Conservation (phyloP, 2,888 invertebrate species). For the Diarsia dahlii region DNA sequence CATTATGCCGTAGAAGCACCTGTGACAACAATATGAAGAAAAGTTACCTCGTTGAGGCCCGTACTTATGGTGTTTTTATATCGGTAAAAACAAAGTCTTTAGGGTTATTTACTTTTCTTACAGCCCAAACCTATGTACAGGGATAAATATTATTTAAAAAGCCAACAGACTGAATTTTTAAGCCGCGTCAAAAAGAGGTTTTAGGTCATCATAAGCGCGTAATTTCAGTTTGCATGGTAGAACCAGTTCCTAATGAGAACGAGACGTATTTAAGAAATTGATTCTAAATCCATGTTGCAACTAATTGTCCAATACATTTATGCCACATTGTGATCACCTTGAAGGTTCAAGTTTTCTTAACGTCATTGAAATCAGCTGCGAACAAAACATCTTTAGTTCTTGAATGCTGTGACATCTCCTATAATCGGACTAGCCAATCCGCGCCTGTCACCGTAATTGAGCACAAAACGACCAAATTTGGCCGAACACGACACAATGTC, state of each 20-base stretch:
- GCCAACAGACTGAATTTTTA: neutral
- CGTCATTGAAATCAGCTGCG: slow-evolving; percentile 38
- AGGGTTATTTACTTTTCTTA: slow-evolving; percentile 34
- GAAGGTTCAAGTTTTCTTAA: slow-evolving; percentile 39
- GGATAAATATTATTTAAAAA: slow-evolving; percentile 10
- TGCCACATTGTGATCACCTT: slow-evolving; percentile 39
- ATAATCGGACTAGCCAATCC: slow-evolving; percentile 42
- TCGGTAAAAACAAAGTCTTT: slow-evolving; percentile 71
- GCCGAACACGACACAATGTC: slow-evolving; percentile 78
- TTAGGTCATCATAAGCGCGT: slow-evolving; percentile 40
- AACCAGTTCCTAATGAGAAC: slow-evolving; percentile 41
- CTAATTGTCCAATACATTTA: slow-evolving; percentile 36
- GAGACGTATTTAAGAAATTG: slow-evolving; percentile 25
- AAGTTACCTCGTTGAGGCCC: slow-evolving; percentile 81
- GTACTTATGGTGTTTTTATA: slow-evolving; percentile 65
- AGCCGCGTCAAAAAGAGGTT: slow-evolving; percentile 18
- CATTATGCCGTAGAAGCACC: slow-evolving; percentile 76
- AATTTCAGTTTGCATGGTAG: slow-evolving; percentile 6
- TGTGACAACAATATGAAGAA: slow-evolving; percentile 77
- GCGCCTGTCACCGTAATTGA: slow-evolving; percentile 65
- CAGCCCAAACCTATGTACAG: neutral
- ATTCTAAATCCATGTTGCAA: slow-evolving; percentile 23
- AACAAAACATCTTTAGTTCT: slow-evolving; percentile 40
- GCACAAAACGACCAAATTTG: slow-evolving; percentile 77
- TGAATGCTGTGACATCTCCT: slow-evolving; percentile 35